Evolutionary conservation across 2,888 invertebrate species (phyloP), one percentile per base, ranked within the genome.

Genomic region (Schrankia costaestrigalis): DNA sequence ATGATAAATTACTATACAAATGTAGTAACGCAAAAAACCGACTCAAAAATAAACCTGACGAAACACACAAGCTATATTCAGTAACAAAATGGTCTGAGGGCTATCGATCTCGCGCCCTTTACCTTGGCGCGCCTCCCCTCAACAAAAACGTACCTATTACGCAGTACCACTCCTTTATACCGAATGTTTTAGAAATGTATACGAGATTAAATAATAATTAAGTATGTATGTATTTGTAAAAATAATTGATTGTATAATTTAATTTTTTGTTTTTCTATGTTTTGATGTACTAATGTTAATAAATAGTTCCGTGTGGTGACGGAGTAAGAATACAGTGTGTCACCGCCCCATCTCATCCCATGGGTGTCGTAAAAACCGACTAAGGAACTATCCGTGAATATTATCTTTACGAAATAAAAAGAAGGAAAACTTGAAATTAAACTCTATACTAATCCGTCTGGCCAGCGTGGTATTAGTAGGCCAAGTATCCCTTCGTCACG

Each of bases 91-190:
- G 28, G 27, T 35, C 34, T 22, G 35, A 30, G 39, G 35, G 25
- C 21, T 53, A 61, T 61, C 55, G 61, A 61, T 61, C 58, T 34
- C 26, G 3, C 30, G 49, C 49, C 55, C 58, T 56, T 61, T 45
- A 61, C 59, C 61, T 61, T 61, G 55, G 23, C 36, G 40, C 41
- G 42, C 34, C 41, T 28, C 21, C 30, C 40, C 11, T 43, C 51
- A 41, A 48, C 45, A 41, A 40, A 51, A 40, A 39, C 41, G 25
- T 25, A 34, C 25, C 40, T 35, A 50, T 42, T 48, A 55, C 47
- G 42, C 51, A 42, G 29, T 27, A 21, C 14, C 27, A 10, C 36
- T 38, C 26, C 25, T 34, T 28, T 25, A 28, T 12, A 13, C 31
- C 35, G n/a, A n/a, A n/a, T 31, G 27, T 31, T 27, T 28, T 15